These are phyloP conservation scores for Macrophya annulata DNA, from an alignment of 2,888 invertebrate genomes.

Conservation along the genomic window DNA sequence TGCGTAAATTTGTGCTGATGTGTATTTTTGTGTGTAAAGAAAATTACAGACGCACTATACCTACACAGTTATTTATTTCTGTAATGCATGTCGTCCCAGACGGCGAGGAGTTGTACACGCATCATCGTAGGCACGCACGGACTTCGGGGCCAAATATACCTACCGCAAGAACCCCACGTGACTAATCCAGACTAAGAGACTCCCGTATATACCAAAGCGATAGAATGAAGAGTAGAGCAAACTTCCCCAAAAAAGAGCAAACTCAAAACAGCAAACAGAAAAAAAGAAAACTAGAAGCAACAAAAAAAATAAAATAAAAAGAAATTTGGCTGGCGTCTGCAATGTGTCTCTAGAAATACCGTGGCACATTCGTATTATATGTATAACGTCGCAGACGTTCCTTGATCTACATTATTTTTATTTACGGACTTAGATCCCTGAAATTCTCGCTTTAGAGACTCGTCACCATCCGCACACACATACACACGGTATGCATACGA, in stretches of 20 bases:
- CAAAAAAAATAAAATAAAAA: not conserved
- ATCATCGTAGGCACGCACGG: conserved; percentile 43
- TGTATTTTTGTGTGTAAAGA: not conserved
- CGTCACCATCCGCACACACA: too few relatives aligned
- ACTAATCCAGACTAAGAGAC: not conserved
- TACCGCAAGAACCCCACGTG: conserved; percentile 31
- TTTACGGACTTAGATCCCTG: not conserved
- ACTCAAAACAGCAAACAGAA: not conserved
- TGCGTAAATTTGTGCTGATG: too few relatives aligned
- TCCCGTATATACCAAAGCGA: not conserved
- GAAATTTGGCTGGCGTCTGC: conserved; percentile 43
- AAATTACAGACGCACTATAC: not conserved
- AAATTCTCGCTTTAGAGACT: not conserved
- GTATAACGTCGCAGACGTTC: conserved; percentile 66
- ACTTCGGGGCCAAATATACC: conserved; percentile 47
- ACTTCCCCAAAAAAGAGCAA: conserved; percentile 69
- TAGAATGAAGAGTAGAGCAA: conserved; percentile 62
- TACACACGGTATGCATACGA: not conserved
- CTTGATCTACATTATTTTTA: conserved; percentile 68
- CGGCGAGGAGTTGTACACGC: conserved; percentile 37
- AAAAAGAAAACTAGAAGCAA: not conserved
- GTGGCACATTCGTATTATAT: conserved; percentile 64
- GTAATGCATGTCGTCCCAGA: not conserved
- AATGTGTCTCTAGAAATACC: conserved; percentile 67
- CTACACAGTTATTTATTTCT: not conserved